These are phyloP conservation scores for Drosophila paracracens DNA, from an alignment of 2,888 invertebrate species.

Conservation along the genomic window DNA sequence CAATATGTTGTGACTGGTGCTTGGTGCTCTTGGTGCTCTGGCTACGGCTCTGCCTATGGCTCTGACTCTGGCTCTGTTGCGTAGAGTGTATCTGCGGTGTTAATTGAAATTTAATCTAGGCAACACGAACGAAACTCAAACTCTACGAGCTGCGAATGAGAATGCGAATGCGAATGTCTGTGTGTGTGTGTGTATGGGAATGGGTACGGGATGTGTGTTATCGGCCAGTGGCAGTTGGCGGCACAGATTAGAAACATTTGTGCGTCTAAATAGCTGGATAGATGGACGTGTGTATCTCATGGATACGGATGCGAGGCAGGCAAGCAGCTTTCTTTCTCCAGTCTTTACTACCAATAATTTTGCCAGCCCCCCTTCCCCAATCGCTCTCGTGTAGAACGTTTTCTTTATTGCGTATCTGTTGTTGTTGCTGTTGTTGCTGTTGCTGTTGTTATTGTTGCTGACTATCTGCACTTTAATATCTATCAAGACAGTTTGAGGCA, in stretches of 20 bases:
- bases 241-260: constrained; percentile 78
- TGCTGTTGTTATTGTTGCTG: constrained; percentile 9
- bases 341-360: constrained; percentile 50
- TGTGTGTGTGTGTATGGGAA: constrained; percentile 43
- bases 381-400: constrained; percentile 24
- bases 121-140: constrained; percentile 64
- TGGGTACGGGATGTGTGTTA: constrained; percentile 51
- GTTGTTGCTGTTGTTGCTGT: background rate
- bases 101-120: constrained; percentile 77
- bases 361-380: constrained; percentile 30
- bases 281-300: constrained; percentile 54
- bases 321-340: constrained; percentile 51
- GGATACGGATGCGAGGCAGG: constrained; percentile 67
- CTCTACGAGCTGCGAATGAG: constrained; percentile 47
- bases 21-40: background rate
- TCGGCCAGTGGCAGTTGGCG: constrained; percentile 59
- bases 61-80: background rate
- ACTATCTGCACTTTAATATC: constrained; percentile 60
- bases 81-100: constrained; percentile 60
- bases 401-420: constrained; percentile 35
- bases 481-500: constrained; percentile 34
- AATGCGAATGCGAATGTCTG: constrained; percentile 8
- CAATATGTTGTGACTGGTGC: constrained; percentile 35
- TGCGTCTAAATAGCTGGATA: constrained; percentile 67
- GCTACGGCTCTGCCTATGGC: background rate